Percentiles rank a stretch among this genome's conserved stretches.
Evolutionary conservation across 2,113 vertebrate genomes (phyloP).

Genomic region (Melanerpes formicivorus): DNA sequence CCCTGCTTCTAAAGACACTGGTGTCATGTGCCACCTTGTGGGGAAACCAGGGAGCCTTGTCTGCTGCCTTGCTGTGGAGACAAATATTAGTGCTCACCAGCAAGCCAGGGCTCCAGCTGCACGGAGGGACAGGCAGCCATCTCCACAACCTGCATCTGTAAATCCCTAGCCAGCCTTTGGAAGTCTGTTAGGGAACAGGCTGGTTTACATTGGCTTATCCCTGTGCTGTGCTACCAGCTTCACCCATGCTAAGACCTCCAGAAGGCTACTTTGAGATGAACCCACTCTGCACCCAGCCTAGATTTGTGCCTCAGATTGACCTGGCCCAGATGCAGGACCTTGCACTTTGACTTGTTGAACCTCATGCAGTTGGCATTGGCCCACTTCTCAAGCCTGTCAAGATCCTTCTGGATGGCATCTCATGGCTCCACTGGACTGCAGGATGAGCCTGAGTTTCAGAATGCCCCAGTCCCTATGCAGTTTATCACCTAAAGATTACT

Average conservation of each 20-base stretch:
- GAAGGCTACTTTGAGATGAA: neutral
- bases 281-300: neutral
- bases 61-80: neutral
- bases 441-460: neutral
- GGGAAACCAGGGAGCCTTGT: conserved; percentile 9
- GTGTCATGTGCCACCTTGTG: conserved; percentile 66
- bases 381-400: too few species aligned
- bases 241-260: neutral
- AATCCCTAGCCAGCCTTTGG: neutral
- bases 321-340: too few species aligned
- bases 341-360: too few species aligned
- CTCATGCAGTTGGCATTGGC: too few species aligned
- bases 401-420: neutral
- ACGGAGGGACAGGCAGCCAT: neutral
- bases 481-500: neutral
- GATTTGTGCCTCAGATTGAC: too few species aligned
- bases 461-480: neutral
- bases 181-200: neutral
- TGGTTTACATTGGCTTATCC: neutral
- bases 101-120: neutral
- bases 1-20: neutral
- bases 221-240: neutral
- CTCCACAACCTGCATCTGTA: neutral
- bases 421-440: neutral
- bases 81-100: neutral